Conservation (phyloP, 2,888 invertebrate genomes). For the Melipona beecheii region DNA sequence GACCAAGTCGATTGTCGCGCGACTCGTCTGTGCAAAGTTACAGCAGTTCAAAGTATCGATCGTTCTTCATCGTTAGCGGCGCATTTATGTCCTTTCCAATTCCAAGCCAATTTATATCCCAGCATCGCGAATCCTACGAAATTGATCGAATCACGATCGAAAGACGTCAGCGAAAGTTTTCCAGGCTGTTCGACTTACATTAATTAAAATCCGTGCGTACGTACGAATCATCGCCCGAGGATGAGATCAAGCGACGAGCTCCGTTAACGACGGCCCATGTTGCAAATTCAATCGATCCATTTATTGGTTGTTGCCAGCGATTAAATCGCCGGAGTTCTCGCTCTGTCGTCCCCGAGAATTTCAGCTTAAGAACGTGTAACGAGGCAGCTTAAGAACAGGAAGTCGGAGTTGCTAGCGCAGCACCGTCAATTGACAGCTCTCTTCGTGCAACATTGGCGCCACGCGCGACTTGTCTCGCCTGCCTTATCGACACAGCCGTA, state of each 20-base stretch:
- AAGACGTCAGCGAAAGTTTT: not conserved
- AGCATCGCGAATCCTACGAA: not conserved
- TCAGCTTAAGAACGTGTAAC: not conserved
- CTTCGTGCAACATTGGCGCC: slow-evolving; percentile 5
- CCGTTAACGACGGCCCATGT: not conserved
- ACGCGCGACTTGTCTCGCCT: not conserved
- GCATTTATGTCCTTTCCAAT: not conserved
- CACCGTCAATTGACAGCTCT: slow-evolving; percentile 7
- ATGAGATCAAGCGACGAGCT: slow-evolving; percentile 24
- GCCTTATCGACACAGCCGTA: slow-evolving; percentile 8
- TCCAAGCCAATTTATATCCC: not conserved
- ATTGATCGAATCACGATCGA: not conserved
- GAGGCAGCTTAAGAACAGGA: slow-evolving; percentile 16
- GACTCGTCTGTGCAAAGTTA: no score
- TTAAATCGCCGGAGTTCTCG: not conserved
- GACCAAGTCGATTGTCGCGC: no score
- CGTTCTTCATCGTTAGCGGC: no score
- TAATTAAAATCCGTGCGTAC: not conserved
- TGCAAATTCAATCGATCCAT: not conserved
- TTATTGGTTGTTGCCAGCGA: not conserved
- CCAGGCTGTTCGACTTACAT: not conserved
- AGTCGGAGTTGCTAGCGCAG: slow-evolving; percentile 4
- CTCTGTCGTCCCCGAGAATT: not conserved
- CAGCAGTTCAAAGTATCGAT: no score
- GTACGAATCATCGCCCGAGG: not conserved